phyloP scores from a whole-genome alignment of 2,888 invertebrate genomes.

The Bibio marci region DNA sequence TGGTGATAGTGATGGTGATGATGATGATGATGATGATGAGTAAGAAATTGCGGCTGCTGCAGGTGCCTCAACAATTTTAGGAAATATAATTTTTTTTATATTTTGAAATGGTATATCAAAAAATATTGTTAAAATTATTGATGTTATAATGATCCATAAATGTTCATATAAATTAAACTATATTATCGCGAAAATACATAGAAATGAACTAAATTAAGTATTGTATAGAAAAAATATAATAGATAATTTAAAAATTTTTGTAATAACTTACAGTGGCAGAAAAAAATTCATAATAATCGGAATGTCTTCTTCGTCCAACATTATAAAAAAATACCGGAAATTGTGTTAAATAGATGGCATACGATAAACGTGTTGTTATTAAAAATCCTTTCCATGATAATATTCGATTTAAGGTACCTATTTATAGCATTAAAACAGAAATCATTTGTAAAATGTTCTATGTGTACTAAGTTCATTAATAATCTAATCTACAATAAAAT shows the following conservation, averaged over 20 bases:
- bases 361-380: constrained; percentile 49
- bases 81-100: constrained; percentile 36
- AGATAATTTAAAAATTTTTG: neutral
- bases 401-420: constrained; percentile 35
- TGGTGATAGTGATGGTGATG: too few species aligned
- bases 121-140: constrained; percentile 38
- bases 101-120: constrained; percentile 54
- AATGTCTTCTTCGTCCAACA: constrained; percentile 40
- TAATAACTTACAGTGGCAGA: constrained; percentile 33
- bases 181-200: constrained; percentile 12
- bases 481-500: too few species aligned
- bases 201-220: constrained; percentile 1
- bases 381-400: constrained; percentile 43
- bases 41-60: too few species aligned
- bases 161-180: constrained; percentile 45
- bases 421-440: constrained; percentile 12
- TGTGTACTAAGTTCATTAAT: too few species aligned
- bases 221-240: neutral
- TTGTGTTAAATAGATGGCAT: constrained; percentile 50
- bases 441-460: neutral
- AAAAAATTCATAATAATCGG: constrained; percentile 39
- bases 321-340: constrained; percentile 55
- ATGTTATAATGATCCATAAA: constrained; percentile 35
- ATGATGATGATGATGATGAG: neutral
- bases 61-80: too few species aligned